Base-by-base conservation (phyloP, 2,113 vertebrate genomes). In the Aspiorhynchus laticeps region DNA sequence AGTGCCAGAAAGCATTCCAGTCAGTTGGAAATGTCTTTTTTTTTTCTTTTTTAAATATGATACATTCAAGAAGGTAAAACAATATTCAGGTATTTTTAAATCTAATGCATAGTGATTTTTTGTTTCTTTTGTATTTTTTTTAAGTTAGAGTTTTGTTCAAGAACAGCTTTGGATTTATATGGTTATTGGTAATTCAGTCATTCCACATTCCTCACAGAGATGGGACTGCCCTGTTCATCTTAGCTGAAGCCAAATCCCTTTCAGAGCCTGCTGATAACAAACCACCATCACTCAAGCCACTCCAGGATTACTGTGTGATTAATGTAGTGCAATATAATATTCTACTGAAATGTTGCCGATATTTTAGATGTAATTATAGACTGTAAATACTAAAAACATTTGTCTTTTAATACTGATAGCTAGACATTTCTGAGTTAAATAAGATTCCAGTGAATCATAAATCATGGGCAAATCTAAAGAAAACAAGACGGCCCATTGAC, bases 151-250 rank as follows among this genome's bases (percentile, higher is more conserved):
- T 71, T 53, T 26, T 48, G 11, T 36, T 26, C 38, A 4, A 82
- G 86, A 69, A 84, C 31, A 74, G n/a, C 21, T 80, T 67, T 82
- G 38, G 61, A 78, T 83, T 87, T 61, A 83, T 85, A 79, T 67
- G 86, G 83, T 89, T 80, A 85, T 79, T 89, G 71, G 74, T 85
- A 71, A 81, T 87, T 82, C 41, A 83, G 59, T 71, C 63, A 28
- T 63, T 81, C 86, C 53, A 51, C 71, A 81, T 87, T 87, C 87
- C 86, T 67, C 24, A 65, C 51, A 14, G n/a, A 78, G 61, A 61
- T 79, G 21, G 9, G 15, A 80, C 84, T 28, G 73, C 12, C 17
- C 38, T 33, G 38, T 86, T 79, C 10, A 33, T 53, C 14, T 83
- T 46, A 36, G 51, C 38, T 8, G 36, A 83, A 74, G 21, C 74